Conservation (phyloP, 2,797 vertebrate genomes). For the Coccyzus lansbergi region DNA sequence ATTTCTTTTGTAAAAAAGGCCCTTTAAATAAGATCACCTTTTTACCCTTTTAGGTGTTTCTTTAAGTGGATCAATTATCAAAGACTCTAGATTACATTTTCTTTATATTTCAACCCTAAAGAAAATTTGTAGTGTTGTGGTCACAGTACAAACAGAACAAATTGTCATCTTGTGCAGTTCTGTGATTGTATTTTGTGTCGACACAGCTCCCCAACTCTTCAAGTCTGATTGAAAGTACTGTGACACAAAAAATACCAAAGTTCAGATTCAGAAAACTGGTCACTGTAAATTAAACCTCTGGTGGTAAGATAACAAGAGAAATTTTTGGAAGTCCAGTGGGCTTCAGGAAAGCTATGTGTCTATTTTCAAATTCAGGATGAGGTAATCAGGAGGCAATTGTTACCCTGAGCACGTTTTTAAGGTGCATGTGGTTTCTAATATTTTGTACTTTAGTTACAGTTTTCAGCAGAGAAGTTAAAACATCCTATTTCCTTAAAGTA, state of each 20-base stretch:
- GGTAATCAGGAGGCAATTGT: background rate
- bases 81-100: background rate
- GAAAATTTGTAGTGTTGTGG: background rate
- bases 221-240: background rate
- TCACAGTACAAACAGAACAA: background rate
- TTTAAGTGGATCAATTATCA: background rate
- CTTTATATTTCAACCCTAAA: background rate
- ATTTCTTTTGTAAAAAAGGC: background rate
- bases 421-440: background rate
- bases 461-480: background rate
- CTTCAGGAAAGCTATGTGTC: background rate
- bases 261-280: slow-evolving; percentile 19
- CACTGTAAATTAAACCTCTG: background rate
- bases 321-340: background rate
- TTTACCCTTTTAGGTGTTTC: background rate
- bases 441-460: background rate
- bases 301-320: background rate
- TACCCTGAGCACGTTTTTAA: background rate
- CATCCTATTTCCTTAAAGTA: background rate
- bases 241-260: background rate
- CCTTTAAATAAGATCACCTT: background rate
- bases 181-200: background rate
- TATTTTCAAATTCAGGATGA: slow-evolving; percentile 4
- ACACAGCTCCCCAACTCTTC: background rate
- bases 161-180: background rate